Percentiles rank a stretch among this genome's conserved stretches.
Evolutionary conservation across 1,140 invertebrate genomes (phyloP).

Genomic region (Drosophila micromelanica): DNA sequence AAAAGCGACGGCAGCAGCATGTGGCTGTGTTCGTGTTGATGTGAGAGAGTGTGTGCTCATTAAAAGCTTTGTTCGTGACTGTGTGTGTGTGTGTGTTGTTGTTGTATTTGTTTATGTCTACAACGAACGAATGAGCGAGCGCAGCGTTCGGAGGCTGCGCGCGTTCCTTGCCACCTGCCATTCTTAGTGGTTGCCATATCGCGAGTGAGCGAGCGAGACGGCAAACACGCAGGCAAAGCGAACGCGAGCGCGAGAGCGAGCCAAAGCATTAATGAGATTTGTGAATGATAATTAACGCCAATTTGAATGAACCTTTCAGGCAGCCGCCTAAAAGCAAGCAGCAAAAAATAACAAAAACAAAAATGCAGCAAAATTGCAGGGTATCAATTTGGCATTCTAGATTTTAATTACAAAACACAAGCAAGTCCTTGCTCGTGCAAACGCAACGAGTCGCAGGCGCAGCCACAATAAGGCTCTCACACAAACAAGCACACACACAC

Average conservation of each 20-base stretch:
- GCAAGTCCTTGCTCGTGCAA: slow-evolving; percentile 21
- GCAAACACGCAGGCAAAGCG: slow-evolving; percentile 22
- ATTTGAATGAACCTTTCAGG: slow-evolving; percentile 10
- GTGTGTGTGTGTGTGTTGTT: slow-evolving; percentile 34
- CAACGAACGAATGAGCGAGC: slow-evolving; percentile 48
- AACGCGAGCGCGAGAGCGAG: slow-evolving; percentile 9
- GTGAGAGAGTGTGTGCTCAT: slow-evolving; percentile 41
- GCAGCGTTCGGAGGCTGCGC: slow-evolving; percentile 63
- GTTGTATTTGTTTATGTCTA: slow-evolving; percentile 46
- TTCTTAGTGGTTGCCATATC: slow-evolving; percentile 41
- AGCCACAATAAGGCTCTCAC: slow-evolving; percentile 13
- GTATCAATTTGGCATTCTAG: slow-evolving; percentile 29
- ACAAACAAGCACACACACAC: slow-evolving; percentile 6
- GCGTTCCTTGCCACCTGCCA: slow-evolving; percentile 51
- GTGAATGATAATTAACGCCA: slow-evolving; percentile 10
- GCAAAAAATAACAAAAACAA: neutral
- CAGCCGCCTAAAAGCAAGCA: slow-evolving; percentile 11
- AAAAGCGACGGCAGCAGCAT: slow-evolving; percentile 44
- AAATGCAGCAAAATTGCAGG: neutral
- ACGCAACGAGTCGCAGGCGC: slow-evolving; percentile 25
- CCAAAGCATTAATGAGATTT: slow-evolving; percentile 20
- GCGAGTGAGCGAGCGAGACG: slow-evolving; percentile 38
- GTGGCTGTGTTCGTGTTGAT: slow-evolving; percentile 17
- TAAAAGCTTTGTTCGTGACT: slow-evolving; percentile 20
- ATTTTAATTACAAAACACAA: slow-evolving; percentile 28